Evolutionary conservation across 2,113 vertebrate genomes (phyloP).

Genomic region (Dinomys branickii): DNA sequence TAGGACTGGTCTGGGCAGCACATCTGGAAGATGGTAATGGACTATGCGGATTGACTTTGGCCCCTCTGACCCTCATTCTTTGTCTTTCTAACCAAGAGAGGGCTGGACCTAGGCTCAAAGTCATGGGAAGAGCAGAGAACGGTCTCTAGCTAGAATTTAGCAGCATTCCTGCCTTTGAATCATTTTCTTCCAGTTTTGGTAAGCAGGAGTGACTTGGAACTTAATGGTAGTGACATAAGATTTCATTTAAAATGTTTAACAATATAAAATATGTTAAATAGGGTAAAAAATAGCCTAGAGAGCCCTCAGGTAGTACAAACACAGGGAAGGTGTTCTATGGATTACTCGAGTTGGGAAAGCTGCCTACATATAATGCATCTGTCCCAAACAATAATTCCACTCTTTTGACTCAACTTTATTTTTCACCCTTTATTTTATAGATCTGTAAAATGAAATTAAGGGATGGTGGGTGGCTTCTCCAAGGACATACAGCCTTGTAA

Average conservation of each 20-base stretch:
- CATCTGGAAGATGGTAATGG: neutral
- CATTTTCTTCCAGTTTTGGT: neutral
- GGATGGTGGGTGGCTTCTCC: neutral
- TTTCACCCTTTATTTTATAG: neutral
- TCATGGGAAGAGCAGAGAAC: neutral
- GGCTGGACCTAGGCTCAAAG: neutral
- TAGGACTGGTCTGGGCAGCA: neutral
- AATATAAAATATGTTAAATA: neutral
- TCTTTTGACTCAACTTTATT: neutral
- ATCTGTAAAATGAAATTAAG: neutral
- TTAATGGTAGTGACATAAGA: neutral
- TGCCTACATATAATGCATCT: neutral
- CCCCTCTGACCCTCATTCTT: neutral
- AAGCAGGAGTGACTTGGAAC: neutral
- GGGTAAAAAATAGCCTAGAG: neutral
- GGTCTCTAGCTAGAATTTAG: neutral
- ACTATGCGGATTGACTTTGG: neutral
- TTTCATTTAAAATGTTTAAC: constrained; percentile 9
- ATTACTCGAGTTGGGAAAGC: neutral
- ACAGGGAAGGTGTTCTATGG: neutral
- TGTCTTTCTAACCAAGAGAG: neutral
- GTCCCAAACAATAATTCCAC: neutral
- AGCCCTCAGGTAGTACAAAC: neutral
- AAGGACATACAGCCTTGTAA: neutral
- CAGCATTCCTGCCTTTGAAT: neutral